Base-by-base conservation (phyloP, 2,797 vertebrate genomes). In the Poliocrania exsul region DNA sequence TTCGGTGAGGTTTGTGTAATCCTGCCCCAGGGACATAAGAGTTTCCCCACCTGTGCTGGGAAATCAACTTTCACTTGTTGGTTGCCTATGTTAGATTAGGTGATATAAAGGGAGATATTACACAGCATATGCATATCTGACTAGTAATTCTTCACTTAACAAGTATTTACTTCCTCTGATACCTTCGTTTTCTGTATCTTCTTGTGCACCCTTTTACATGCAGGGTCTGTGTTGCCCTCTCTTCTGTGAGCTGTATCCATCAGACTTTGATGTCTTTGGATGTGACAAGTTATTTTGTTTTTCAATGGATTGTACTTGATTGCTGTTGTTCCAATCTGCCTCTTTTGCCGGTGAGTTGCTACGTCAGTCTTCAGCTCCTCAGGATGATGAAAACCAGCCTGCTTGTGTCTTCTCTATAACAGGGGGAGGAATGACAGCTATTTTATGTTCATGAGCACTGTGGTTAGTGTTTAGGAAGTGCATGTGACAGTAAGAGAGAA, bases 351-450 rank as follows among this genome's bases (percentile, higher is more conserved):
- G 13, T 61, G 46, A 89, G 37, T 62, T 96, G 46, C 53, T 69
- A 1, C 18, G 25, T 81, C 16, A 40, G 85, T 29, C 25, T 70
- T 51, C 40, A 81, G 29, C 33, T 64, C 42, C 15, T 84, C 65
- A 53, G 44, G 31, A n/a, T 92, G 94, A 95, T 78, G 82, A 85
- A 92, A 92, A 95, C 57, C 81, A 96, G 84, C 29, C 42, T 77
- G 62, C 71, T 87, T 37, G 20, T 82, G 54, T 53, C 61, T 81
- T 14, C 70, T 58, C 49, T 88, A 86, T 40, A 60, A 11, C 60
- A 57, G 40, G 10, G 37, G 42, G 42, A 77, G 66, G 71, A 86
- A 58, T 84, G 67, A 86, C 79, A 93, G 65, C 47, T 83, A 40
- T 81, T 93, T 72, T 20, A 25, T 73, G 81, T 81, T 93, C 56